Percentiles rank a stretch among this genome's conserved stretches.
These are phyloP conservation scores for Liolophura sinensis DNA, from an alignment of 1,140 invertebrate species.

Conservation along the genomic window DNA sequence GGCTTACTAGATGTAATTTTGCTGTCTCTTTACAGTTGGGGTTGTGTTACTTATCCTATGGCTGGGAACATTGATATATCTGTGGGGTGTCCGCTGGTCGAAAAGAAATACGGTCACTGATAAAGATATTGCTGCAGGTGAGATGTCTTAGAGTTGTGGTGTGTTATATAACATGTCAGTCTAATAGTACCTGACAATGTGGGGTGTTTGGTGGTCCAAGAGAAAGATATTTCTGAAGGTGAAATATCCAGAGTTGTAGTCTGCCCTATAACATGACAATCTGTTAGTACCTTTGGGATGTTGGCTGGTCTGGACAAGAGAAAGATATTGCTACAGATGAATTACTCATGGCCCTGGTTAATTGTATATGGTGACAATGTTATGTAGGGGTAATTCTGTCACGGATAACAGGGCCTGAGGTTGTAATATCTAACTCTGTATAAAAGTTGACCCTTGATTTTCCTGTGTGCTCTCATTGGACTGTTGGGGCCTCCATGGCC, in stretches of 20 bases:
- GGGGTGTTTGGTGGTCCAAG: not conserved
- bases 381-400: too few species aligned
- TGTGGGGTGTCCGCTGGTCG: constrained; percentile 26
- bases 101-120: constrained; percentile 2
- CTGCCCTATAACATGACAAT: too few species aligned
- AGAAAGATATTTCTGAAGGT: constrained; percentile 3
- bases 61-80: constrained; percentile 39
- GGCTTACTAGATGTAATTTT: not conserved
- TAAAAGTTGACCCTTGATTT: too few species aligned
- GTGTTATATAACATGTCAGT: not conserved
- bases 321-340: too few species aligned
- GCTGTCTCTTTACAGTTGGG: constrained; percentile 32
- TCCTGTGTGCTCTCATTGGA: too few species aligned
- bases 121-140: not conserved
- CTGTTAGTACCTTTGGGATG: too few species aligned
- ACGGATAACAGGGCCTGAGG: too few species aligned
- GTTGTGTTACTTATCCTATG: constrained; percentile 32
- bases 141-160: not conserved
- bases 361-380: too few species aligned
- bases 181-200: not conserved
- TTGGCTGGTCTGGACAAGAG: too few species aligned
- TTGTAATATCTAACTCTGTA: too few species aligned
- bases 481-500: too few species aligned
- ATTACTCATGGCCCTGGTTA: too few species aligned
- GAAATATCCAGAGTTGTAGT: not conserved